Base-by-base conservation (phyloP, 2,888 invertebrate species). In the Melolontha melolontha region DNA sequence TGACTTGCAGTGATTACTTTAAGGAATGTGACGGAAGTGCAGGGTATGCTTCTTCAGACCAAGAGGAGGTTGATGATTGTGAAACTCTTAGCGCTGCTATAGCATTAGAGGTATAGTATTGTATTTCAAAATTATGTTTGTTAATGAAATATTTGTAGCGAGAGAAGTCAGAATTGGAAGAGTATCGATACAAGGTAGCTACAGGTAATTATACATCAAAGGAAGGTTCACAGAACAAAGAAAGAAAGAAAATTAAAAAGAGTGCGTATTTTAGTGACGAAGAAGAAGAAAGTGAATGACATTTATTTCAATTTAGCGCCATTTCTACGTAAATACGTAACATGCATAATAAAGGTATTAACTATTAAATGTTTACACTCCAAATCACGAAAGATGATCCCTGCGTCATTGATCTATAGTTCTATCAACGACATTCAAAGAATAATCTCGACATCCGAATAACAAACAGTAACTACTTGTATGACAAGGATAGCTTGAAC, bases 251-350 rank as follows among this genome's bases (percentile, higher is more conserved):
- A 73, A 88, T 90, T 74, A 89, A 87, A 77, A 88, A 87, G 75
- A 88, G 88, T 79, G 77, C 85, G 2, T 92, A 92, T 78, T 91
- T 92, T 73, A 91, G 91, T 79, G 92, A 92, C 78, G 91, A 92
- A 79, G 91, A 92, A 79, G 91, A 92, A 77, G 90, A 90, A 73
- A 80, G 77, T 64, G 83, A 83, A 44, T 65, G 29, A 42, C 22
- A 17, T 51, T 51, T 51, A 51, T n/a, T n/a, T n/a, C n/a, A 17
- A 51, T 51, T 47, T 51, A 51, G 51, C 16, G 22, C n/a, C n/a
- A n/a, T n/a, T n/a, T n/a, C n/a, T n/a, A n/a, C n/a, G n/a, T n/a
- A n/a, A n/a, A n/a, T n/a, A n/a, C n/a, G n/a, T n/a, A n/a, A n/a
- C n/a, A n/a, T n/a, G n/a, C n/a, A n/a, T n/a, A n/a, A n/a, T n/a